A percentile compares a stretch with the other conserved stretches of the same genome.
phyloP scores from a whole-genome alignment of 2,113 vertebrate genomes.

The Otis tarda region DNA sequence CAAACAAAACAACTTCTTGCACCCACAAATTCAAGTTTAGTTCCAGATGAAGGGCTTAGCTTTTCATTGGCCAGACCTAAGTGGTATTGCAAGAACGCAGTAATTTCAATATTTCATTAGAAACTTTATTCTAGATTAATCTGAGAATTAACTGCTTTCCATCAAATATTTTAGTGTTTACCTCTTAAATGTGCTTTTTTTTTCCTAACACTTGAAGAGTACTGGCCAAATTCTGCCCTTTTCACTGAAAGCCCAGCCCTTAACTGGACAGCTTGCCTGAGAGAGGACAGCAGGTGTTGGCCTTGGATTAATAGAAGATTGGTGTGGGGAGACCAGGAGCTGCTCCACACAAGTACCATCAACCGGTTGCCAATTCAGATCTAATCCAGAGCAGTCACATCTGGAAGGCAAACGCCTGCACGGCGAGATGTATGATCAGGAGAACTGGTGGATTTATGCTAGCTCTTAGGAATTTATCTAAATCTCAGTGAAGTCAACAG shows the following conservation, averaged over 20 bases:
- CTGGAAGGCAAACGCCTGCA: neutral
- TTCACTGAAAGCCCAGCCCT: neutral
- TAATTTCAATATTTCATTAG: neutral
- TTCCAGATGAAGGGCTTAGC: neutral
- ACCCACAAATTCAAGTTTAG: neutral
- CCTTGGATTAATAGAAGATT: neutral
- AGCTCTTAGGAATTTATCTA: neutral
- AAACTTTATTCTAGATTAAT: neutral
- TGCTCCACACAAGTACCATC: neutral
- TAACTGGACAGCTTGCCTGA: neutral
- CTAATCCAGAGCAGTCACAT: neutral
- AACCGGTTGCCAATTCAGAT: neutral
- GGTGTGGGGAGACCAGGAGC: neutral
- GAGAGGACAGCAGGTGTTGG: neutral
- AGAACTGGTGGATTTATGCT: neutral
- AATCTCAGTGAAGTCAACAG: neutral
- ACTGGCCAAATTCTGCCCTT: neutral
- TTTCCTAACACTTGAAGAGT: neutral
- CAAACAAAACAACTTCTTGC: neutral
- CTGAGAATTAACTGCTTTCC: neutral
- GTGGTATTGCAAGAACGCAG: neutral
- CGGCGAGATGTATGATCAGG: neutral
- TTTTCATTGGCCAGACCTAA: neutral
- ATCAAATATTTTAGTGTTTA: neutral
- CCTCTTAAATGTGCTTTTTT: neutral